Evolutionary conservation across 2,888 invertebrate species (phyloP).

Genomic region (Nesidiocoris tenuis): DNA sequence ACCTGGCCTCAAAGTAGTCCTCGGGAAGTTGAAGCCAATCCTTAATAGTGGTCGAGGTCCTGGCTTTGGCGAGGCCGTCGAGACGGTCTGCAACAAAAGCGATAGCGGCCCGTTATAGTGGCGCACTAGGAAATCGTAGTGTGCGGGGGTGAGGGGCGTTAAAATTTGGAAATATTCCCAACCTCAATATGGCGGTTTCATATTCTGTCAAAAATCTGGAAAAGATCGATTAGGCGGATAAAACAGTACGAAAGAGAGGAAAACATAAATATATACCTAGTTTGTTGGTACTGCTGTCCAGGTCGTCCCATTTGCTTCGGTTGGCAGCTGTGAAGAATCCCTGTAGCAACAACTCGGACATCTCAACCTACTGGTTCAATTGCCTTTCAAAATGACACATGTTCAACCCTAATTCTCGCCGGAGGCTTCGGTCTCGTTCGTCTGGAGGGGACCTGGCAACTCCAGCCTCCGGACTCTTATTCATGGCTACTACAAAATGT

Average conservation of each 20-base stretch:
- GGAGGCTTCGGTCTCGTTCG: background rate
- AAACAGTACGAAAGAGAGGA: constrained; percentile 36
- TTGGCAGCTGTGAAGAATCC: constrained; percentile 51
- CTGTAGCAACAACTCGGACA: constrained; percentile 51
- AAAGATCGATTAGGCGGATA: constrained; percentile 1
- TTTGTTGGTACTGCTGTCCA: constrained; percentile 76
- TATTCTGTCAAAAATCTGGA: constrained; percentile 14
- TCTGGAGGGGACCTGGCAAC: background rate
- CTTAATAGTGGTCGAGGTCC: constrained; percentile 77
- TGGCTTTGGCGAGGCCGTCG: constrained; percentile 80
- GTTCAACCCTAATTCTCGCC: constrained; percentile 6
- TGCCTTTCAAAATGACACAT: constrained; percentile 10
- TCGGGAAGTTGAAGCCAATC: constrained; percentile 86
- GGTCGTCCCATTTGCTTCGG: constrained; percentile 81
- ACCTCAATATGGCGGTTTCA: no score
- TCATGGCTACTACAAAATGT: background rate
- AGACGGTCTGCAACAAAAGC: constrained; percentile 75
- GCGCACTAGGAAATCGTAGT: background rate
- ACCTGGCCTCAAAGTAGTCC: constrained; percentile 65
- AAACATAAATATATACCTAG: constrained; percentile 65
- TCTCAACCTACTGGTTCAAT: constrained; percentile 43
- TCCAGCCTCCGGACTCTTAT: background rate
- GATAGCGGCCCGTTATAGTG: background rate
- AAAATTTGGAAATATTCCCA: background rate
- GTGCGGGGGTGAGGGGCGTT: background rate